These are phyloP conservation scores for Mantis religiosa DNA, from an alignment of 2,888 invertebrate genomes.

Conservation along the genomic window DNA sequence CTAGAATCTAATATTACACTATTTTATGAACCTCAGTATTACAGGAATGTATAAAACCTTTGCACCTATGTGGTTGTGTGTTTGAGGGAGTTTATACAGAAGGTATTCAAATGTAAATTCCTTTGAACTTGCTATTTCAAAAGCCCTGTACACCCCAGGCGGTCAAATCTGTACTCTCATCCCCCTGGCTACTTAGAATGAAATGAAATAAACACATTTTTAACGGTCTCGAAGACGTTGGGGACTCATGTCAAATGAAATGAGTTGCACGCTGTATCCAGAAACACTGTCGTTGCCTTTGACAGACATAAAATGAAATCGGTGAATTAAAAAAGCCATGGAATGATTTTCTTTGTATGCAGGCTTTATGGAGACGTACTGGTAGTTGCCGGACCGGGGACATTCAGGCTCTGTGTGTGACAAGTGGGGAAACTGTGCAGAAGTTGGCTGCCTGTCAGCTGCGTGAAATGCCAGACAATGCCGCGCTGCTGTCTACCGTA, in stretches of 20 bases:
- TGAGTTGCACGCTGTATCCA: neutral
- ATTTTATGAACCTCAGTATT: no score
- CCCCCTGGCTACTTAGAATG: no score
- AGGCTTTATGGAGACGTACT: neutral
- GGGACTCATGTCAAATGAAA: neutral
- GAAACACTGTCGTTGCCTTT: neutral
- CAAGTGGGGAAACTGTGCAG: neutral
- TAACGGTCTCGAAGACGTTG: neutral
- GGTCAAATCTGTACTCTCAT: no score
- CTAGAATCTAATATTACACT: no score
- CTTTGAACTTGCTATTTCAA: no score
- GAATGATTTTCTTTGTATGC: neutral
- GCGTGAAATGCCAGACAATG: neutral
- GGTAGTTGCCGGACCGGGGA: neutral
- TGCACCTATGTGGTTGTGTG: no score
- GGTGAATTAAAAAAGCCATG: neutral
- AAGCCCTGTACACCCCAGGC: no score
- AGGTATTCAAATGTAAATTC: no score
- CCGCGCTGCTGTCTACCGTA: neutral
- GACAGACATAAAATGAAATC: neutral
- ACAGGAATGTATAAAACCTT: no score
- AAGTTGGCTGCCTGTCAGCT: neutral
- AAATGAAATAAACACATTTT: neutral
- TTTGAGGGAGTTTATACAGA: no score
- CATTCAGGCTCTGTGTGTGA: neutral